A percentile compares a stretch with the other conserved stretches of the same genome.
Evolutionary conservation across 2,113 vertebrate species (phyloP).

Genomic region (Lucifuga dentata): DNA sequence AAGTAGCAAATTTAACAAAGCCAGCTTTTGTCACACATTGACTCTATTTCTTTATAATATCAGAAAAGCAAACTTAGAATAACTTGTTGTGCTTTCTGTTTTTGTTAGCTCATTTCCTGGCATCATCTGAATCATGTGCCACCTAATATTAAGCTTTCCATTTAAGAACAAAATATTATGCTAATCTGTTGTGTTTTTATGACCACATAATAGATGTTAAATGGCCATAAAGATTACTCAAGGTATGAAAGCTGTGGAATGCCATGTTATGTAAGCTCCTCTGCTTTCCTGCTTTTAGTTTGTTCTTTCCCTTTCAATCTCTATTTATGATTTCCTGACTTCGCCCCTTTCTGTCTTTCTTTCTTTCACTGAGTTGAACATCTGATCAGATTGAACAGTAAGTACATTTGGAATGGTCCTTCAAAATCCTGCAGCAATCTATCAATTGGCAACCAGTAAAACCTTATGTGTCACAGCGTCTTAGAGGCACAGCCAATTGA

Average conservation of each 20-base stretch:
- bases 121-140: neutral
- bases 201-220: neutral
- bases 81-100: no score
- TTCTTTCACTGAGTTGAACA: constrained; percentile 31
- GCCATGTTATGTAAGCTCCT: neutral
- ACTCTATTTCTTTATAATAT: no score
- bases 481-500: constrained; percentile 43
- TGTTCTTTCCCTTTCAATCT: neutral
- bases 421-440: constrained; percentile 28
- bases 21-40: no score
- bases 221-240: constrained; percentile 10
- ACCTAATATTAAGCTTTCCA: no score
- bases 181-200: no score
- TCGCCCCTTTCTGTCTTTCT: neutral
- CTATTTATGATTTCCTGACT: constrained; percentile 15
- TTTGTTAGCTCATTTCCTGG: no score
- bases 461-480: constrained; percentile 27
- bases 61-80: no score
- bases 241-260: constrained; percentile 6
- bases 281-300: neutral
- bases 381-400: constrained; percentile 46
- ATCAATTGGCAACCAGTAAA: constrained; percentile 40
- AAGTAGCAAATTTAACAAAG: neutral
- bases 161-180: neutral
- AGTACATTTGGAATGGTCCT: constrained; percentile 39